Evolutionary conservation across 2,797 vertebrate genomes (phyloP).

Genomic region (Urocyon cinereoargenteus): DNA sequence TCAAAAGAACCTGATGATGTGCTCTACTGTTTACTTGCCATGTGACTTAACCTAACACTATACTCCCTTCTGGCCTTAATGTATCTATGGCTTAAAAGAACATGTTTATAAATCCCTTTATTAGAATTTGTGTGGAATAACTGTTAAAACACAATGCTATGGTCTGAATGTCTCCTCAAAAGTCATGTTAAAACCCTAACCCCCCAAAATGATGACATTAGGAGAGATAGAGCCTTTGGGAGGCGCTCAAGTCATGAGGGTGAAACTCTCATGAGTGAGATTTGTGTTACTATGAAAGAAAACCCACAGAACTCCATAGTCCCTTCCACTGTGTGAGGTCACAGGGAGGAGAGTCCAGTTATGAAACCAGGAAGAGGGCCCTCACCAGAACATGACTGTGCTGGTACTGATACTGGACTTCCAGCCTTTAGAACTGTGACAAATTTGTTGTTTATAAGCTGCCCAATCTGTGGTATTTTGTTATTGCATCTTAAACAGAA

Average conservation of each 20-base stretch:
- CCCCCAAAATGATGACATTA: not conserved
- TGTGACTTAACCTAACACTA: conserved; percentile 35
- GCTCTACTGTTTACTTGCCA: not conserved
- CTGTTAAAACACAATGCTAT: not conserved
- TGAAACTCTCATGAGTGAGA: not conserved
- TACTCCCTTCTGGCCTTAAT: conserved; percentile 11
- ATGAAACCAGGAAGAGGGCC: not conserved
- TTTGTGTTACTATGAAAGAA: not conserved
- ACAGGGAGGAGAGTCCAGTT: not conserved
- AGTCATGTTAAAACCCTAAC: not conserved
- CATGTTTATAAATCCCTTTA: not conserved
- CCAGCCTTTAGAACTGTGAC: not conserved
- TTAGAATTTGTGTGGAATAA: not conserved
- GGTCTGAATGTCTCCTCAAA: not conserved
- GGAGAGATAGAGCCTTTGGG: not conserved
- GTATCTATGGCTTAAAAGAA: conserved; percentile 44
- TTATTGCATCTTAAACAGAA: not conserved
- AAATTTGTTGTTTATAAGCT: not conserved
- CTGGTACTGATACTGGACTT: not conserved
- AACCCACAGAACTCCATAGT: not conserved
- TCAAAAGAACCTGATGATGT: conserved; percentile 41
- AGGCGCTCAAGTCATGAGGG: not conserved
- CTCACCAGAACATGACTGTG: not conserved
- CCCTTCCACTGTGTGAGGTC: not conserved
- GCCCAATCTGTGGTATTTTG: not conserved